Evolutionary conservation across 2,888 invertebrate genomes (phyloP), one percentile per base, ranked within the genome.

Genomic region (Galerucella nymphaeae): DNA sequence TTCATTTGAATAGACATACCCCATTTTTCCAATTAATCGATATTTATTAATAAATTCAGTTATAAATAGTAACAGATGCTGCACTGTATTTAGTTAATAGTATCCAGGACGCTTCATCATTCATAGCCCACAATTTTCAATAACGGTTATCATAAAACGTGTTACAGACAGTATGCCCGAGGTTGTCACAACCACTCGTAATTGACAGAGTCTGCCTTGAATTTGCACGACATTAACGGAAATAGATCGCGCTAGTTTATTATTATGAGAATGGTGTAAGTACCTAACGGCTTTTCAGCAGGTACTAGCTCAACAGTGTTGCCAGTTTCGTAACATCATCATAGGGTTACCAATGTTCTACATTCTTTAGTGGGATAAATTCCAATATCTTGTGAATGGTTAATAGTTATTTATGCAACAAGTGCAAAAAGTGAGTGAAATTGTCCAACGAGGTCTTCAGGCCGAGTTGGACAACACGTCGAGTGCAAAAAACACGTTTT

Each of bases 171-270:
- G 38, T 63, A n/a, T 20, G 69, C 69, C 69, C 23, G 48, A 53
- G 69, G 69, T 69, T 69, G 69, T 69, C 62, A 69, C 69, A 63
- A 69, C 59, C 48, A 45, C 11, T 53, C 14, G 23, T 69, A 69
- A 69, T 63, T 69, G 69, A 69, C 55, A 14, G 62, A 69, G 63
- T 59, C 55, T 69, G 69, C 69, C 69, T 50, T 62, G 50, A 62
- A 63, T 69, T 72, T 69, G 75, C 76, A 77, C 75, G 75, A 75
- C 77, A 74, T 71, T 72, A 72, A 30, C 75, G 74, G 75, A 77
- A 77, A 77, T 75, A 73, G 68, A 75, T 67, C 70, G 62, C 45
- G 18, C 66, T 70, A 63, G 20, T 38, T 63, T 20, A 42, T 69
- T 69, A 69, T 69, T 62, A 69, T 63, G 53, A 42, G 69, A 69